Percentiles rank a stretch among this genome's conserved stretches.
Conservation (phyloP, 2,888 invertebrate species). For the Ennomos erosarius region DNA sequence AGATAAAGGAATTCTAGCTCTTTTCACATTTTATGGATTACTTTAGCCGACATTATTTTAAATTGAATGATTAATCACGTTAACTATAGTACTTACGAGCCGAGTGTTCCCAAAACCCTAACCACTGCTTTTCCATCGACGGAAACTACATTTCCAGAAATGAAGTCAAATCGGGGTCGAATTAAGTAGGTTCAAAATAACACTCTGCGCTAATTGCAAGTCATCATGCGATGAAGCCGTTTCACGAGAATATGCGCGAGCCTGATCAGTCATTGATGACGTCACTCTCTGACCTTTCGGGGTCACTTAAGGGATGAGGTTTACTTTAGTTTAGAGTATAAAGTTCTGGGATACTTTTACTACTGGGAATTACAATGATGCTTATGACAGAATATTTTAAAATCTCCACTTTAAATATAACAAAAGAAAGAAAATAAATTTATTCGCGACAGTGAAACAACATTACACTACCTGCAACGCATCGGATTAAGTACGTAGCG, state of each 20-base stretch:
- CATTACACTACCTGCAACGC: no score
- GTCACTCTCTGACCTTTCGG: constrained; percentile 47
- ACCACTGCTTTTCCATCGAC: not conserved
- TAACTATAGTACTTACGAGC: constrained; percentile 1
- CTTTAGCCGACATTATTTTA: no score
- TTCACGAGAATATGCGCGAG: constrained; percentile 38
- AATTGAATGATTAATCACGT: not conserved
- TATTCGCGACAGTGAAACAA: no score
- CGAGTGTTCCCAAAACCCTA: not conserved
- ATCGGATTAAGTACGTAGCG: no score
- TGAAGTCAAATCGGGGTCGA: constrained; percentile 20
- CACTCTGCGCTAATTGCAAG: constrained; percentile 24
- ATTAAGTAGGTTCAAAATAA: constrained; percentile 24
- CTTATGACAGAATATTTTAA: no score
- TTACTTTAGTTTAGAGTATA: no score
- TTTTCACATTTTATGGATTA: no score
- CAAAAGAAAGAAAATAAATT: no score
- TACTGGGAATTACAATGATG: no score
- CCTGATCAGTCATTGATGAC: constrained; percentile 55
- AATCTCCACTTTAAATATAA: no score
- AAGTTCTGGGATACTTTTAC: no score
- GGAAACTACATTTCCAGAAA: constrained; percentile 16
- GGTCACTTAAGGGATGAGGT: not conserved
- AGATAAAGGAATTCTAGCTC: no score
- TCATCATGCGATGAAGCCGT: constrained; percentile 46